Evolutionary conservation across 1,140 invertebrate species (phyloP).

Genomic region (Cydia strobilella): DNA sequence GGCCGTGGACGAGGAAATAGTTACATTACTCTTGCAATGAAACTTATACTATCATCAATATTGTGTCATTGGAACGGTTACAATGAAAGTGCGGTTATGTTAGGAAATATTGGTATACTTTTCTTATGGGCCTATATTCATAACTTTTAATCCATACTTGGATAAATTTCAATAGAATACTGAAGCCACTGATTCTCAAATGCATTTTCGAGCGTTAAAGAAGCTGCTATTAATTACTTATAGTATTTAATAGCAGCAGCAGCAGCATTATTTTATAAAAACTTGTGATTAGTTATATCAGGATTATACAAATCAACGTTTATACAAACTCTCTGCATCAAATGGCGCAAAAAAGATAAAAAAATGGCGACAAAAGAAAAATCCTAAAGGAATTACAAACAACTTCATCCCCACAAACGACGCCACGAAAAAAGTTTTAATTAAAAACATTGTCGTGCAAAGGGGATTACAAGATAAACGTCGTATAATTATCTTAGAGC

Average conservation of each 20-base stretch:
- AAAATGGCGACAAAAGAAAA: background rate
- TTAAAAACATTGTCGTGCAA: conserved; percentile 17
- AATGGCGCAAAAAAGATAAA: background rate
- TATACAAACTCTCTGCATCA: background rate
- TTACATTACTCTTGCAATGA: conserved; percentile 18
- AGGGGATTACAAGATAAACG: conserved; percentile 10
- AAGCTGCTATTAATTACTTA: too few species aligned
- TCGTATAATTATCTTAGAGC: background rate
- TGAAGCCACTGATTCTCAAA: too few species aligned
- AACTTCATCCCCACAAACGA: background rate
- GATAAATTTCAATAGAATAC: too few species aligned
- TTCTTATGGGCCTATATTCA: too few species aligned
- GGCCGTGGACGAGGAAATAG: conserved; percentile 7
- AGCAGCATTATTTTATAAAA: too few species aligned
- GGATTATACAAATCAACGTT: too few species aligned
- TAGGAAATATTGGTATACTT: too few species aligned
- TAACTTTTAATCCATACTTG: too few species aligned
- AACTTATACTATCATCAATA: conserved; percentile 23
- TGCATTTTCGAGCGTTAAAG: too few species aligned
- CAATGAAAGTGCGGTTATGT: background rate
- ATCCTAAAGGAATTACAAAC: background rate
- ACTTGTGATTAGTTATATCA: too few species aligned
- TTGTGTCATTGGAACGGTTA: background rate
- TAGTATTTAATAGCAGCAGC: too few species aligned
- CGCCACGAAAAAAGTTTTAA: conserved; percentile 18